phyloP scores from a whole-genome alignment of 2,797 vertebrate species.

The Sphaeramia orbicularis region DNA sequence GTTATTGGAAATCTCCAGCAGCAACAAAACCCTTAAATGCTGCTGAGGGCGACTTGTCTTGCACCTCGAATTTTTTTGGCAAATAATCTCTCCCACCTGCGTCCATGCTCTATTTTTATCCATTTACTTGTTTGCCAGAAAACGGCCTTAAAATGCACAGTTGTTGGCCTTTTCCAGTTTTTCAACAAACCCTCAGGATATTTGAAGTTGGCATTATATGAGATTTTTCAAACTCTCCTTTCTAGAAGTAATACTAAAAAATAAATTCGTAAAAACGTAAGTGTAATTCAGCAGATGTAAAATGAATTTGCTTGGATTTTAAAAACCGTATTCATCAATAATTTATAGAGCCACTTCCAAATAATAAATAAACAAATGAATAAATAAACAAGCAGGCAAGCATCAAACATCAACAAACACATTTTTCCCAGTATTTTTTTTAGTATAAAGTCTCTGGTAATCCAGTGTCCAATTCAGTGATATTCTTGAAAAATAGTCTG shows the following conservation, averaged over 20 bases:
- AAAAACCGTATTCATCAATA: slow-evolving; percentile 79
- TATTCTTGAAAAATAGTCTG: slow-evolving; percentile 71
- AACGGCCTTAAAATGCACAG: background rate
- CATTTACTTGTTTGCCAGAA: background rate
- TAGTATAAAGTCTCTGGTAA: slow-evolving; percentile 77
- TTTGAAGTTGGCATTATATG: slow-evolving; percentile 15
- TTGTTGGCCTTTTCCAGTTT: background rate
- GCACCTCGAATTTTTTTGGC: slow-evolving; percentile 15
- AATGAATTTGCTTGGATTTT: slow-evolving; percentile 65
- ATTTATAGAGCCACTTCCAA: slow-evolving; percentile 83
- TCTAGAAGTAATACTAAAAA: slow-evolving; percentile 26
- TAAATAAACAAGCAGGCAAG: slow-evolving; percentile 90
- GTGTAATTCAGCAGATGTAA: slow-evolving; percentile 56
- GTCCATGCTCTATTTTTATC: slow-evolving; percentile 33
- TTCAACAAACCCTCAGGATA: slow-evolving; percentile 9
- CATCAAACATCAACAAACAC: slow-evolving; percentile 85
- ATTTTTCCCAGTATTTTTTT: slow-evolving; percentile 56
- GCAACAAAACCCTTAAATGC: slow-evolving; percentile 40
- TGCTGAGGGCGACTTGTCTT: slow-evolving; percentile 21
- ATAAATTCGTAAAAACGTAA: slow-evolving; percentile 8
- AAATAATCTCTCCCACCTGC: slow-evolving; percentile 24
- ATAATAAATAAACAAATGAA: slow-evolving; percentile 88
- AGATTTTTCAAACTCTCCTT: slow-evolving; percentile 29
- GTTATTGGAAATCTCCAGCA: slow-evolving; percentile 24
- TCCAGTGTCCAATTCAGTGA: slow-evolving; percentile 58